Conservation (phyloP, 1,140 invertebrate species). For the Scylla paramamosain region DNA sequence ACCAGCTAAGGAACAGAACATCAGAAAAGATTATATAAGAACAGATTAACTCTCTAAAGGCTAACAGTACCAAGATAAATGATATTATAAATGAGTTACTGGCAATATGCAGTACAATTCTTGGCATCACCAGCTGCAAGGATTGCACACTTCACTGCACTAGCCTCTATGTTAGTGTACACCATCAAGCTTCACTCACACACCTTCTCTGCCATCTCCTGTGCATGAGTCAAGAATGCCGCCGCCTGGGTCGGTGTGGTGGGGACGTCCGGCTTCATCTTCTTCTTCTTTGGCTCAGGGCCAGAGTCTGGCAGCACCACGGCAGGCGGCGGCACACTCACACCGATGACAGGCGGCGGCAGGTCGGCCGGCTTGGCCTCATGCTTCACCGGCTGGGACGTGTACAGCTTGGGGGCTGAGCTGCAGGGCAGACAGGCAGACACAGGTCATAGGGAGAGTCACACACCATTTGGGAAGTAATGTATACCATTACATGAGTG, state of each 20-base stretch:
- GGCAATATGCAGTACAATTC: too few relatives aligned
- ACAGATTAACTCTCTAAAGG: too few relatives aligned
- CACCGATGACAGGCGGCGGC: neutral
- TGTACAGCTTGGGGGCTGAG: constrained; percentile 66
- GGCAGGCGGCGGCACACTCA: neutral
- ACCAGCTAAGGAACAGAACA: too few relatives aligned
- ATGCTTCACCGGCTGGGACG: constrained; percentile 51
- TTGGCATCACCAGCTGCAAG: too few relatives aligned
- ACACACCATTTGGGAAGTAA: too few relatives aligned
- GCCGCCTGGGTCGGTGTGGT: neutral
- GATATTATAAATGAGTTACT: too few relatives aligned
- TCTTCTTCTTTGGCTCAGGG: constrained; percentile 68
- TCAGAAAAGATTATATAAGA: too few relatives aligned
- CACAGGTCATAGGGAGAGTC: too few relatives aligned
- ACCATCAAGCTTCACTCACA: neutral
- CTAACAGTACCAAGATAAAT: too few relatives aligned
- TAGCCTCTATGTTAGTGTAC: too few relatives aligned
- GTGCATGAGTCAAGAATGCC: constrained; percentile 57
- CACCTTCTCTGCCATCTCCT: constrained; percentile 72
- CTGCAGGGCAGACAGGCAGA: neutral
- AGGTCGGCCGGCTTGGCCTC: constrained; percentile 33
- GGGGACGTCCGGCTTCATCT: constrained; percentile 51
- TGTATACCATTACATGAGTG: too few relatives aligned
- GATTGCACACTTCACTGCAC: too few relatives aligned
- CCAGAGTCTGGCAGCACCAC: neutral